phyloP scores from a whole-genome alignment of 1,140 invertebrate species.

The Trissolcus basalis region DNA sequence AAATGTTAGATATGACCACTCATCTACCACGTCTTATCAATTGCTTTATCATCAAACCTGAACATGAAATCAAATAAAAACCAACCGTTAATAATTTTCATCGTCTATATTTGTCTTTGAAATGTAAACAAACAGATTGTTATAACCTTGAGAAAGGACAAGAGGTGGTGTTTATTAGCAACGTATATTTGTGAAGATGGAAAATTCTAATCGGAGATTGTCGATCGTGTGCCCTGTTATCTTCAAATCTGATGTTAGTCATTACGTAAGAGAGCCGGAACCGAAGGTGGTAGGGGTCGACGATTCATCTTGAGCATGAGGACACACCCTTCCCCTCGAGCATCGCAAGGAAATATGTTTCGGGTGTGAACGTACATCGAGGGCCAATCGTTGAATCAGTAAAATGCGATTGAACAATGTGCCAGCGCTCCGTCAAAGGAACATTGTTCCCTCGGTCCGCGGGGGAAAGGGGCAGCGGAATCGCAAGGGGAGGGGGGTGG shows the following conservation, averaged over 20 bases:
- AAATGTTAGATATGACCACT: no score
- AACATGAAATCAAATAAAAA: no score
- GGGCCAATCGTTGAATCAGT: slow-evolving; percentile 68
- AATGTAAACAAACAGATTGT: no score
- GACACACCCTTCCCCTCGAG: slow-evolving; percentile 57
- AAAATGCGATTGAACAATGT: slow-evolving; percentile 60
- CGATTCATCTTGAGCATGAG: slow-evolving; percentile 34
- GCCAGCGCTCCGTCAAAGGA: slow-evolving; percentile 16
- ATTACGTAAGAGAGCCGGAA: not conserved
- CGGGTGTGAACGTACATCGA: slow-evolving; percentile 56
- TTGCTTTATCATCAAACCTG: no score
- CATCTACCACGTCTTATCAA: no score
- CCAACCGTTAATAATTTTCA: no score
- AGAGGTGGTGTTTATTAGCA: no score
- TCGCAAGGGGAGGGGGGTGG: slow-evolving; percentile 36
- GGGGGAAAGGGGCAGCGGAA: slow-evolving; percentile 15
- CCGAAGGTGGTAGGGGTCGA: slow-evolving; percentile 19
- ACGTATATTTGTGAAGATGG: no score
- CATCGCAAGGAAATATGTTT: slow-evolving; percentile 48
- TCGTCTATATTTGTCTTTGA: no score
- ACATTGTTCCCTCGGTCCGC: slow-evolving; percentile 15
- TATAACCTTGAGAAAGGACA: no score
- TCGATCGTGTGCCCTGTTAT: no score
- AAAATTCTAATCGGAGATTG: no score
- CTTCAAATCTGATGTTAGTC: not conserved